Conservation (phyloP, 53 echinoderm and acorn worm species). For the Pentamera pediparva region DNA sequence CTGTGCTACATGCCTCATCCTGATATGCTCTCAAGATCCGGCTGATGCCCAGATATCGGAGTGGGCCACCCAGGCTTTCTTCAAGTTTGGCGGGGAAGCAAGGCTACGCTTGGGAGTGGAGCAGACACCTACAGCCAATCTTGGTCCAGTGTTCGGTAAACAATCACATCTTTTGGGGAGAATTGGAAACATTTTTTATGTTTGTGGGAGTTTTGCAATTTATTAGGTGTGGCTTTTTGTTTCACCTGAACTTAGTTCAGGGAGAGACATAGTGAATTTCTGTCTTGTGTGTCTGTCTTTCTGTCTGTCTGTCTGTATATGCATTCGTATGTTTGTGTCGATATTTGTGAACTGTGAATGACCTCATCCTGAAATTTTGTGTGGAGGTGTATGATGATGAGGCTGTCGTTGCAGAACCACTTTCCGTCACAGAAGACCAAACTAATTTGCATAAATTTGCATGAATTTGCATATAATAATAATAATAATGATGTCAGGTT, state of each 20-base stretch:
- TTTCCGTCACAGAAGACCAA: too few species aligned
- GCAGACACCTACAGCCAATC: conserved; percentile 52
- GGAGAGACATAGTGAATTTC: background rate
- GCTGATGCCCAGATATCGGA: conserved; percentile 67
- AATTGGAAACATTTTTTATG: background rate
- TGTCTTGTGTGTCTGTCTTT: background rate
- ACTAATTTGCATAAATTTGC: too few species aligned
- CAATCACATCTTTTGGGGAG: background rate
- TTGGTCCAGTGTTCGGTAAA: conserved; percentile 66
- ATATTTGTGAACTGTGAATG: background rate
- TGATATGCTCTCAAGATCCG: conserved; percentile 75
- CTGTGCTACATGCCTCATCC: conserved; percentile 86
- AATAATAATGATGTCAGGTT: too few species aligned
- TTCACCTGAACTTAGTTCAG: too few species aligned
- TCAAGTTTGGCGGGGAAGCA: conserved; percentile 70
- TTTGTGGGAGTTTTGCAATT: background rate
- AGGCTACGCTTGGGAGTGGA: conserved; percentile 9
- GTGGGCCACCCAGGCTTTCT: conserved; percentile 95
- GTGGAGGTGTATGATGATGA: background rate
- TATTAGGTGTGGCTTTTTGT: background rate
- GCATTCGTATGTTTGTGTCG: too few species aligned
- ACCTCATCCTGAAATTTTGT: background rate
- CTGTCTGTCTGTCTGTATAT: background rate
- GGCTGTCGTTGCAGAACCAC: too few species aligned
- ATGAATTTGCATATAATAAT: too few species aligned